Conservation (phyloP, 2,113 vertebrate species). For the Archilochus colubris region DNA sequence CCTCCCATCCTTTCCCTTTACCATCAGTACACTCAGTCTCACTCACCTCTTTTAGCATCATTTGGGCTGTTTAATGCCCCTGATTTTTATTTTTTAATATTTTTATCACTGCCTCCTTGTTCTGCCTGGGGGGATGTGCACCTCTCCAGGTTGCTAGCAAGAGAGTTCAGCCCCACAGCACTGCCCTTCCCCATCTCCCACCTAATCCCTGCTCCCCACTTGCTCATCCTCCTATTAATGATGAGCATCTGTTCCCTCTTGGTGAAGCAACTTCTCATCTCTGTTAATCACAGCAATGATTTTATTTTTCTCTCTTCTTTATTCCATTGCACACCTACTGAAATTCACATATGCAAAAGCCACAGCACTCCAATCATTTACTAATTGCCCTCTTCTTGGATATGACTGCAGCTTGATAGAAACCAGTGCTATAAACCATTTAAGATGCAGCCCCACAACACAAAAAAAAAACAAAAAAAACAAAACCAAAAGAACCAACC, state of each 20-base stretch:
- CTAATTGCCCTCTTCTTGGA: background rate
- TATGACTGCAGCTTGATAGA: background rate
- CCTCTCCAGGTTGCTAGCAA: background rate
- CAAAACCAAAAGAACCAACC: background rate
- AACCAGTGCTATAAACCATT: background rate
- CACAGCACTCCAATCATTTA: background rate
- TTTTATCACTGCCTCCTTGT: background rate
- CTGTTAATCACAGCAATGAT: background rate
- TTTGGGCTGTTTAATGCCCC: background rate
- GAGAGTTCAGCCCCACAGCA: background rate
- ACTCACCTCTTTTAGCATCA: background rate
- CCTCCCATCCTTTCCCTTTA: background rate
- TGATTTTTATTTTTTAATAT: background rate
- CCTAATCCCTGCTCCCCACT: background rate
- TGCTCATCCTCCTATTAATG: slow-evolving; percentile 19
- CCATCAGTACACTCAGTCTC: background rate
- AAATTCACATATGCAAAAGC: background rate
- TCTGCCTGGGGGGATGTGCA: background rate
- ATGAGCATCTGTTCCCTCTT: background rate
- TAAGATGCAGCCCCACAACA: background rate
- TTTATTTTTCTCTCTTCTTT: background rate
- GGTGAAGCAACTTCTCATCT: background rate
- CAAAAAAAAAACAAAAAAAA: background rate
- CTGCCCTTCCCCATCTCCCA: background rate
- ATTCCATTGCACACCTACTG: background rate